Percentiles rank a stretch among this genome's conserved stretches.
Conservation (phyloP, 2,797 vertebrate species). For the Gallinago nigripennis region DNA sequence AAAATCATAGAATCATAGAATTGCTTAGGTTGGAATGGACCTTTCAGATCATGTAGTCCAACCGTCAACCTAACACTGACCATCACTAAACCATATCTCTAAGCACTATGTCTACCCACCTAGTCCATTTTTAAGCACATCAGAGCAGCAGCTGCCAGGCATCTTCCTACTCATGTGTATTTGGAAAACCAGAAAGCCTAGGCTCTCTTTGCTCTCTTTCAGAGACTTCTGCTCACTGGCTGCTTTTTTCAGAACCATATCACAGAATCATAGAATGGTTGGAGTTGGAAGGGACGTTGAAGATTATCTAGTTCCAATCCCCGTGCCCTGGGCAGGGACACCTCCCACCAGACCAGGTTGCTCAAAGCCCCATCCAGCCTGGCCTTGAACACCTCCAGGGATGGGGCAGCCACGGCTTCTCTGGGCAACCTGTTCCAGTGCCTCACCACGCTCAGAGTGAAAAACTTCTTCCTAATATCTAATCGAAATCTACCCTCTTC, state of each 20-base stretch:
- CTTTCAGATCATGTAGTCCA: too few relatives aligned
- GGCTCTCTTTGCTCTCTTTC: neutral
- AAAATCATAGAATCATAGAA: neutral
- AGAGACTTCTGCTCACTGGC: neutral
- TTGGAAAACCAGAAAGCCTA: neutral
- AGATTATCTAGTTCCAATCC: neutral
- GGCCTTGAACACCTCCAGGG: neutral
- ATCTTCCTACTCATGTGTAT: accelerated
- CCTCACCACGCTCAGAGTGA: neutral
- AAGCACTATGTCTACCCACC: too few relatives aligned
- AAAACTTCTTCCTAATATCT: neutral
- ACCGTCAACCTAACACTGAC: too few relatives aligned
- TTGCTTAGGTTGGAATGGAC: too few relatives aligned
- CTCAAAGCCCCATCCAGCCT: neutral
- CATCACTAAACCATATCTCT: too few relatives aligned
- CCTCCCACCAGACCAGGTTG: neutral
- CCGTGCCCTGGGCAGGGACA: neutral
- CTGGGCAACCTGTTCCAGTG: neutral
- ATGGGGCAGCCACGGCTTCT: neutral
- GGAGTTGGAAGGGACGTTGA: neutral
- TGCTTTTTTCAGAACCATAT: accelerated
- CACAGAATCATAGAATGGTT: neutral
- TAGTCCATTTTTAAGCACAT: accelerated
- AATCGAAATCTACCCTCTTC: neutral
- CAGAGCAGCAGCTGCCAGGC: neutral